Evolutionary conservation across 2,113 vertebrate species (phyloP).

Genomic region (Todiramphus chloris): DNA sequence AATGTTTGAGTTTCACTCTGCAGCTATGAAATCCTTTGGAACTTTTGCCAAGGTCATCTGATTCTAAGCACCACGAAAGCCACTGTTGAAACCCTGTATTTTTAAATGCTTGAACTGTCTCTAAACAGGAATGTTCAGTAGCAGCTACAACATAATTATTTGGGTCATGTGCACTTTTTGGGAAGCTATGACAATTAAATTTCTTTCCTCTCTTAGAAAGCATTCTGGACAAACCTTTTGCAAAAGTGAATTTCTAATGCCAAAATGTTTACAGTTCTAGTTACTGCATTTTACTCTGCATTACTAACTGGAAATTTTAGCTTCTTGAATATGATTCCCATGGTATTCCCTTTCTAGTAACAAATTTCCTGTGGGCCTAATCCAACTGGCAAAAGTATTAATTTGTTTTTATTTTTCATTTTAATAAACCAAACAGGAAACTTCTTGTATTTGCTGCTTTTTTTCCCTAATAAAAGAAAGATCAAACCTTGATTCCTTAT

Average conservation of each 20-base stretch:
- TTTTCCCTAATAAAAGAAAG: background rate
- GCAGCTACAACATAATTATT: background rate
- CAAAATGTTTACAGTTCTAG: background rate
- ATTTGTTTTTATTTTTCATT: background rate
- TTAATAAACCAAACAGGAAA: background rate
- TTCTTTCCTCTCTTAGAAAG: background rate
- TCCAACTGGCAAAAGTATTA: background rate
- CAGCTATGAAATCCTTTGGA: background rate
- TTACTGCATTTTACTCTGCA: background rate
- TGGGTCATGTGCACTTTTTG: background rate
- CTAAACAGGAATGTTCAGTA: background rate
- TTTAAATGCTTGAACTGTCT: background rate
- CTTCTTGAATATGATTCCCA: background rate
- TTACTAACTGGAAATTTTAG: background rate
- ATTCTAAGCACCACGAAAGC: background rate
- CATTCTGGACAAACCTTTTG: background rate
- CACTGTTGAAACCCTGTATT: background rate
- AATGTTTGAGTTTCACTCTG: background rate
- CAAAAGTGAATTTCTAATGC: background rate
- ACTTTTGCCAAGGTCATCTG: background rate
- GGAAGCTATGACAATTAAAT: background rate
- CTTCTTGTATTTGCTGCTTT: background rate
- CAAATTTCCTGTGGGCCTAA: background rate
- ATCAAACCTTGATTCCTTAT: background rate
- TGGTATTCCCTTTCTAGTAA: background rate